Conservation (phyloP, 2,888 invertebrate genomes). For the Lamellibrachia columna region DNA sequence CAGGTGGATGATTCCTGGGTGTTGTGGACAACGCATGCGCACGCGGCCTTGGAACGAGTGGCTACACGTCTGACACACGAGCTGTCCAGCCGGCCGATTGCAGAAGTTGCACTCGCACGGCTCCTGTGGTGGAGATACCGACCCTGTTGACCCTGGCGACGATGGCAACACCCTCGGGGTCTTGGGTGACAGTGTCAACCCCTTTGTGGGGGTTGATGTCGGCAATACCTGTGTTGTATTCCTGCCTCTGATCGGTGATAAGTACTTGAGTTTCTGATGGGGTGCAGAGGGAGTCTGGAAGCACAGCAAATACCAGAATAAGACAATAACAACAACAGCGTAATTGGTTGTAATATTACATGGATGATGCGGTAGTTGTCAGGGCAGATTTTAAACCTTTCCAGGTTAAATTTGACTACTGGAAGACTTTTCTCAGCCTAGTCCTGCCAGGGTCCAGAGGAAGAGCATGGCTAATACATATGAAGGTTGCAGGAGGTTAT, state of each 20-base stretch:
- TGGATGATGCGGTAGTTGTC: too few species aligned
- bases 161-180: background rate
- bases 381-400: too few species aligned
- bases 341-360: too few species aligned
- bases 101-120: constrained; percentile 39
- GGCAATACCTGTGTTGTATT: too few species aligned
- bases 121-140: background rate
- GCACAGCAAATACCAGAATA: background rate
- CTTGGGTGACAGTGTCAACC: background rate
- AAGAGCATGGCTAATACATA: too few species aligned
- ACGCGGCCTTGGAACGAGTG: constrained; percentile 47
- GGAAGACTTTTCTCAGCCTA: too few species aligned
- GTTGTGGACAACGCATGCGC: constrained; percentile 43
- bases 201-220: too few species aligned
- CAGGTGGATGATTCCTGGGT: constrained; percentile 50
- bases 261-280: background rate
- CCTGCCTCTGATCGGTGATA: background rate
- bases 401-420: too few species aligned
- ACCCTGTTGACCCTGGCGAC: background rate
- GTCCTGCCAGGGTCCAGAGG: too few species aligned
- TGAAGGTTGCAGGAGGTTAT: too few species aligned
- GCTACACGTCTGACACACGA: constrained; percentile 52
- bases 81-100: constrained; percentile 44
- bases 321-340: too few species aligned
- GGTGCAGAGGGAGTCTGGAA: background rate